Evolutionary conservation across 2,113 vertebrate genomes (phyloP), one percentile per base, ranked within the genome.

Genomic region (Entomyzon cyanotis): DNA sequence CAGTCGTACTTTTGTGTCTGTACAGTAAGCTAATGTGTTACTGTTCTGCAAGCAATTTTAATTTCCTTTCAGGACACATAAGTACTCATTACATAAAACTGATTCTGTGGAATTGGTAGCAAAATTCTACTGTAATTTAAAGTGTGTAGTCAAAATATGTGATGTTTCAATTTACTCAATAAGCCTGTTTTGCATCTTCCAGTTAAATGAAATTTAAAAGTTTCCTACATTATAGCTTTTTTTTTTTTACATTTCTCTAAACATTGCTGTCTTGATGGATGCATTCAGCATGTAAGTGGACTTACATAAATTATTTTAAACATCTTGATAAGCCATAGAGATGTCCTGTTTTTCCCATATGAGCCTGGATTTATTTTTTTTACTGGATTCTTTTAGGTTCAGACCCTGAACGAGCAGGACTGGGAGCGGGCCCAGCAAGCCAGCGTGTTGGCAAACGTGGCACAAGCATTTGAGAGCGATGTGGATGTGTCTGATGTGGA

Each of bases 351-450:
- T 86, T 92, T 75, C 44, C 15, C 28, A 10, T 64, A 28, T 60
- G 76, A 85, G 25, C 52, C 59, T 64, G 31, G 19, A 58, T 53
- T 58, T 50, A 28, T 35, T 53, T 46, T 39, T 56, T 65, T 53
- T 2, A 14, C 39, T 53, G 39, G 31, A 55, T 64, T 94, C 50
- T 64, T 8, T 20, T 20, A 99, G 99, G 99, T 99, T 86, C 99
- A 99, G 88, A 99, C 99, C 6, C 97, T 99, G 37, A 99, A 99
- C 0, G 99, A 99, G 91, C 99, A 99, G 98, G 99, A 99, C 18
- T 99, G 99, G 99, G 99, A 99, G 79, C 98, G 99, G 10, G 99
- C 99, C 79, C 99, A 99, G 93, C 99, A 99, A 97, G 99, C 99
- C 25, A 99, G 98, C 3, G 99, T 99, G 18, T 90, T 99, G 96